phyloP scores from a whole-genome alignment of 2,888 invertebrate species.

The Parascotia fuliginaria region DNA sequence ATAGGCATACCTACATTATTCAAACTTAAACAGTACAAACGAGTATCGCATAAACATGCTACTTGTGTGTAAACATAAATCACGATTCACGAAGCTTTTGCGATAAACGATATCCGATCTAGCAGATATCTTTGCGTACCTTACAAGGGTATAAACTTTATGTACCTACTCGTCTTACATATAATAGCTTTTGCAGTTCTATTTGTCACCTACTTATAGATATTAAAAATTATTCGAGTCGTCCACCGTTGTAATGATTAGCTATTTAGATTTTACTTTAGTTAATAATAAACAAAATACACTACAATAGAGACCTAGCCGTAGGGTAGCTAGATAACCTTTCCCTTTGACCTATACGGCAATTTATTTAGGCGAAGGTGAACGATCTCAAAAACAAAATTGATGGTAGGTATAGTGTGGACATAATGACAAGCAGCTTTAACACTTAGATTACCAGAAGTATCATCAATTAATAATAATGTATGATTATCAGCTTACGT shows the following conservation, averaged over 20 bases:
- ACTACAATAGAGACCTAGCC: background rate
- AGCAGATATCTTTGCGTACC: slow-evolving; percentile 6
- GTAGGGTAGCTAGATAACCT: background rate
- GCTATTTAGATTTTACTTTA: slow-evolving; percentile 3
- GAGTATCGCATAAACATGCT: slow-evolving; percentile 11
- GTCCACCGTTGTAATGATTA: background rate
- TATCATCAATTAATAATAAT: too few species aligned
- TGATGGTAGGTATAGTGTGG: too few species aligned
- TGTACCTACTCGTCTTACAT: background rate
- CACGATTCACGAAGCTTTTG: slow-evolving; percentile 7
- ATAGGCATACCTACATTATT: too few species aligned
- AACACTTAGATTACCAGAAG: too few species aligned
- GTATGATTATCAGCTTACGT: slow-evolving; percentile 88
- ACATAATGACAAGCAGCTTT: too few species aligned
- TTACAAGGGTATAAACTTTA: background rate
- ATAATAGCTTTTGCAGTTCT: background rate
- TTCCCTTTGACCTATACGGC: background rate
- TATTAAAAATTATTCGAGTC: slow-evolving; percentile 1
- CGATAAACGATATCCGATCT: slow-evolving; percentile 27
- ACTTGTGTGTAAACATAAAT: background rate
- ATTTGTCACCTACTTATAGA: slow-evolving; percentile 1
- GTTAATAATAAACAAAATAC: background rate
- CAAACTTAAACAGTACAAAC: too few species aligned
- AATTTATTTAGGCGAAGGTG: background rate
- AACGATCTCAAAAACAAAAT: too few species aligned